These are phyloP conservation scores for Dendropsophus ebraccatus DNA, from an alignment of 2,113 vertebrate genomes.

Conservation along the genomic window DNA sequence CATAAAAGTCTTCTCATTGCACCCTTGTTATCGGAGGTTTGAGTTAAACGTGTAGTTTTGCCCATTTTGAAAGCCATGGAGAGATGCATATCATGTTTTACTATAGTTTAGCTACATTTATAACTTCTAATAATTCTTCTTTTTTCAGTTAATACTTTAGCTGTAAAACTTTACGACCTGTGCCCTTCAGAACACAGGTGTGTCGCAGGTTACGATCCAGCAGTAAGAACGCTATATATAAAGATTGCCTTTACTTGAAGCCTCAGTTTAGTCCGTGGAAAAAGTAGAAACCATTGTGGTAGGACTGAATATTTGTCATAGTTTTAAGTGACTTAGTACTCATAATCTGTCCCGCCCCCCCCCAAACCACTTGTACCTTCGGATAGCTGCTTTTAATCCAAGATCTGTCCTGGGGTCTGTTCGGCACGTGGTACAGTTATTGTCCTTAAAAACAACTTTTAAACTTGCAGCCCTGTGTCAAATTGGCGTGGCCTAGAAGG, in stretches of 20 bases:
- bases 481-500: too few relatives aligned
- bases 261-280: not conserved
- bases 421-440: too few relatives aligned
- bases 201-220: conserved; percentile 18
- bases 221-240: conserved; percentile 7
- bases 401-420: too few relatives aligned
- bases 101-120: conserved; percentile 36
- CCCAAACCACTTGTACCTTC: too few relatives aligned
- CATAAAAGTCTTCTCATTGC: conserved; percentile 7
- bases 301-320: not conserved
- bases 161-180: conserved; percentile 22
- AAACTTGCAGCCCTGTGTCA: too few relatives aligned
- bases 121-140: conserved; percentile 7
- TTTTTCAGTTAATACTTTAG: not conserved
- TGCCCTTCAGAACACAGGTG: conserved; percentile 2
- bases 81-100: conserved; percentile 32
- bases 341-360: too few relatives aligned
- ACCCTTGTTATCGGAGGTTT: not conserved
- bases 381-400: too few relatives aligned
- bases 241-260: not conserved
- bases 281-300: not conserved
- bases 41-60: conserved; percentile 9
- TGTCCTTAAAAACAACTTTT: too few relatives aligned
- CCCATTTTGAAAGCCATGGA: not conserved
- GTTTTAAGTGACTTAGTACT: too few relatives aligned